A percentile compares a stretch with the other conserved stretches of the same genome.
Conservation (phyloP, 2,888 invertebrate species). For the Mellilla xanthometata region DNA sequence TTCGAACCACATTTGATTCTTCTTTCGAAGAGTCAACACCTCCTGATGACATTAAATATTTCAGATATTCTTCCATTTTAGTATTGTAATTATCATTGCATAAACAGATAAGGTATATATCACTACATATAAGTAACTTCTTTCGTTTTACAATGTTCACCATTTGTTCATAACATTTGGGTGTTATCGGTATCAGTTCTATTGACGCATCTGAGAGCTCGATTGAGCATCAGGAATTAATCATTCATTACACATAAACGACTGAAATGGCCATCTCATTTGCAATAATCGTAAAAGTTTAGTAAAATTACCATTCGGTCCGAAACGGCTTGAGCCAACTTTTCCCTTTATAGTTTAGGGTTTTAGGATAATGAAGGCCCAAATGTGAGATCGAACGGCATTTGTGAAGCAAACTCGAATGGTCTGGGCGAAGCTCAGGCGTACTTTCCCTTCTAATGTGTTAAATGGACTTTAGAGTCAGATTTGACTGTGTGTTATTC, state of each 20-base stretch:
- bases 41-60: too few species aligned
- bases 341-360: conserved; percentile 40
- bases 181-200: too few species aligned
- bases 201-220: conserved; percentile 1
- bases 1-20: too few species aligned
- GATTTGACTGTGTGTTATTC: conserved; percentile 21
- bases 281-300: conserved; percentile 40
- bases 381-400: conserved; percentile 37
- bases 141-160: too few species aligned
- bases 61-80: too few species aligned
- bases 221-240: conserved; percentile 19
- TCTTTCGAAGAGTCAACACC: too few species aligned
- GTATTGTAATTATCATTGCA: too few species aligned
- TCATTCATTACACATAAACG: conserved; percentile 27
- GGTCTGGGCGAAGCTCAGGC: conserved; percentile 15
- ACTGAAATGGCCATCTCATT: conserved; percentile 31
- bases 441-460: conserved; percentile 29
- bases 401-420: conserved; percentile 41
- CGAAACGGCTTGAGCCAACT: conserved; percentile 33
- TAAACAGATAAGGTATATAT: too few species aligned
- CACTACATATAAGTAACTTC: too few species aligned
- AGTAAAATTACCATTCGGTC: conserved; percentile 33
- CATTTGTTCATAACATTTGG: too few species aligned
- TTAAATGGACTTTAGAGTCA: conserved; percentile 20
- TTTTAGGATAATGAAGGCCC: conserved; percentile 40